These are phyloP conservation scores for Hemichromis elongatus DNA, from an alignment of 2,113 vertebrate species.

Conservation along the genomic window DNA sequence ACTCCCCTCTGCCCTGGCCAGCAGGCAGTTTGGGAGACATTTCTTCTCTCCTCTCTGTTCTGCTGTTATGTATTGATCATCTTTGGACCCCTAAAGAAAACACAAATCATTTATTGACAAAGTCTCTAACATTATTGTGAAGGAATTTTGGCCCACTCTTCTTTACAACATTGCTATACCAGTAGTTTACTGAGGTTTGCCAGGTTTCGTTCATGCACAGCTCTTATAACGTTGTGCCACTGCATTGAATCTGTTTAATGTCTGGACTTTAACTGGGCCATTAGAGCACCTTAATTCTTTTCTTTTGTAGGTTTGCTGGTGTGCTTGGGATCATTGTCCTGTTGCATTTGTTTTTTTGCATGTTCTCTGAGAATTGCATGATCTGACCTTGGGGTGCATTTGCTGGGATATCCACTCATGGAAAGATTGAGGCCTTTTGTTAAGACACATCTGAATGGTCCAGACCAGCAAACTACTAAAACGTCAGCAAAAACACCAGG, in stretches of 20 bases:
- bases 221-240: neutral
- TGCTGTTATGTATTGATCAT: conserved; percentile 47
- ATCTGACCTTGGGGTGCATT: neutral
- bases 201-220: neutral
- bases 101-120: neutral
- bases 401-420: neutral
- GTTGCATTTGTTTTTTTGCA: neutral
- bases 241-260: neutral
- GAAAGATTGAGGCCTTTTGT: neutral
- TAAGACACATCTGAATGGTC: neutral
- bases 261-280: neutral
- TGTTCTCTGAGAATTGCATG: neutral
- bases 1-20: conserved; percentile 73
- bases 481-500: neutral
- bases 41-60: conserved; percentile 4
- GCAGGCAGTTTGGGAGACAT: conserved; percentile 83
- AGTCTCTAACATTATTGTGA: neutral
- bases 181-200: neutral
- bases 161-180: neutral
- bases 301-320: neutral
- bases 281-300: neutral
- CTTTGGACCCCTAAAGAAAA: neutral
- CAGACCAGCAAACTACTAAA: neutral
- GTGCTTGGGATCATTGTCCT: neutral
- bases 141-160: neutral